These are phyloP conservation scores for Boloria selene DNA, from an alignment of 2,888 invertebrate species.

Conservation along the genomic window DNA sequence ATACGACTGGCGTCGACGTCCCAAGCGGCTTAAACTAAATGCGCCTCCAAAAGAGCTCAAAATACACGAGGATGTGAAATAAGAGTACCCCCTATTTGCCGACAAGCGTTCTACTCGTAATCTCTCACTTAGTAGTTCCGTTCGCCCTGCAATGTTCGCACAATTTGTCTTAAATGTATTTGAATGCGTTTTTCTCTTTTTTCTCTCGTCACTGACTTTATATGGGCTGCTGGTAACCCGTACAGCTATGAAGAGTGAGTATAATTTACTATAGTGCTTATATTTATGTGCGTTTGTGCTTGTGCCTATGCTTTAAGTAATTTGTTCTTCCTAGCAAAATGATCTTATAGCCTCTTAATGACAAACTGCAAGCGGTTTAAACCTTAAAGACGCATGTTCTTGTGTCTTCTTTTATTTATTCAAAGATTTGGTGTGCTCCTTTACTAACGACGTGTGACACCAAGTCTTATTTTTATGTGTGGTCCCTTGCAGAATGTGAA, in stretches of 20 bases:
- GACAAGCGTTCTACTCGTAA: slow-evolving; percentile 81
- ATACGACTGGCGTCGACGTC: slow-evolving; percentile 61
- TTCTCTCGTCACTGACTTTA: slow-evolving; percentile 86
- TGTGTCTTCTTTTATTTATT: slow-evolving; percentile 48
- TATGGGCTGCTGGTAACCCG: slow-evolving; percentile 86
- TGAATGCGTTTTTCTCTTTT: slow-evolving; percentile 84
- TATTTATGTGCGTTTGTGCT: slow-evolving; percentile 79
- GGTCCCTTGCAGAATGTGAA: slow-evolving; percentile 78
- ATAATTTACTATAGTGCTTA: slow-evolving; percentile 84
- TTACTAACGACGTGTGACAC: slow-evolving; percentile 39
- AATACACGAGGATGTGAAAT: slow-evolving; percentile 76
- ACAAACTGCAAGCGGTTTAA: slow-evolving; percentile 79
- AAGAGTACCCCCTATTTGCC: slow-evolving; percentile 71
- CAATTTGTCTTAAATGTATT: slow-evolving; percentile 83
- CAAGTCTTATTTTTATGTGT: slow-evolving; percentile 48
- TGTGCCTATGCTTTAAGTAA: slow-evolving; percentile 78
- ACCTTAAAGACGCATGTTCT: slow-evolving; percentile 60
- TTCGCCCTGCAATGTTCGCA: slow-evolving; percentile 83
- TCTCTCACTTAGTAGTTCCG: slow-evolving; percentile 83
- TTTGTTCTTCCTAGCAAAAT: slow-evolving; percentile 71
- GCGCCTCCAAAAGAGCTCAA: slow-evolving; percentile 75
- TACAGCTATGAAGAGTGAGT: slow-evolving; percentile 87
- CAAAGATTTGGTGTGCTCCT: slow-evolving; percentile 65
- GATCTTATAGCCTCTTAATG: slow-evolving; percentile 53
- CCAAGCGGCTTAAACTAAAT: slow-evolving; percentile 74